Base-by-base conservation (phyloP, 2,113 vertebrate genomes). In the Podocnemis expansa region DNA sequence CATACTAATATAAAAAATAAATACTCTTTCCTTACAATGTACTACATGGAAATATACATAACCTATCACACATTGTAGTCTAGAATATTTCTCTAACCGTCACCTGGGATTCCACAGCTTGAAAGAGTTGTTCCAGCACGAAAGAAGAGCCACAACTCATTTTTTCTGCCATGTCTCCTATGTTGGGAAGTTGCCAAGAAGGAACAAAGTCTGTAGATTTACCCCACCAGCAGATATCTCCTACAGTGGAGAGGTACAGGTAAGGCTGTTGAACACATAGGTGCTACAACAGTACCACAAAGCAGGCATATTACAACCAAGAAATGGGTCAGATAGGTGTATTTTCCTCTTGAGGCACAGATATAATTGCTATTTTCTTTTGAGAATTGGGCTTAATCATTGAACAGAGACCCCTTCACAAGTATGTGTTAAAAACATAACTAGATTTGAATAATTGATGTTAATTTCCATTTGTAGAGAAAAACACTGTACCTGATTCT, bases 301-400 rank as follows among this genome's bases (percentile, higher is more conserved):
- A 93, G 78, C 89, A 91, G 88, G 89, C 91, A 91, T 54, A 90
- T 47, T 10, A 47, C 47, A 47, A 47, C 47, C 47, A 47, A 93
- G 96, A 93, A 97, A 55, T 96, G 96, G 90, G 93, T 93, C 84
- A 95, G 96, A 94, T 90, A 93, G 88, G 90, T 67, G 38, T 80
- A 96, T 96, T 91, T 94, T 97, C 91, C 89, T 96, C 90, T 93
- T 78, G 91, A 97, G 96, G 88, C 91, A 95, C 88, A 94, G 82
- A 93, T 94, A 97, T 94, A 97, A 97, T 95, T 97, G 93, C 90
- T 95, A 89, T 90, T 94, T 96, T 92, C 89, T 92, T 96, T 92
- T 93, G 96, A 94, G 94, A 96, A 96, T 93, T 93, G 85, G 80
- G 54, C 88, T 94, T 95, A 86, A 96, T 96, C 89, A 93, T 78